Conservation (phyloP, 2,888 invertebrate genomes). For the Drosophila paramelanica region DNA sequence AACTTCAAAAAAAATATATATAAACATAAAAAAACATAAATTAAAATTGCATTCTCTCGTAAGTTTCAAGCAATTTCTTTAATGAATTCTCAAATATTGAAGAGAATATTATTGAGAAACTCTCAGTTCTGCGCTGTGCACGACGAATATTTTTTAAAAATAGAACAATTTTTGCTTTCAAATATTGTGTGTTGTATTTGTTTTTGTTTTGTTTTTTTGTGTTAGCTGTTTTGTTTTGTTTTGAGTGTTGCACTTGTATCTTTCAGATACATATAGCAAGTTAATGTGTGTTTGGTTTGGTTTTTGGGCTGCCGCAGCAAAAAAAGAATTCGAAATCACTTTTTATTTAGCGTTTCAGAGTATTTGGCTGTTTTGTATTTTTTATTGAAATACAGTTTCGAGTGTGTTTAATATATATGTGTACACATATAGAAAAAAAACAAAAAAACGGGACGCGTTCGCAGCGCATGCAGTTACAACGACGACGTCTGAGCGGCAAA, state of each 20-base stretch:
- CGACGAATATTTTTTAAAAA: constrained; percentile 50
- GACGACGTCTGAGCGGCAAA: constrained; percentile 78
- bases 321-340: constrained; percentile 4
- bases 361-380: background rate
- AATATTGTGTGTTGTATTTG: constrained; percentile 31
- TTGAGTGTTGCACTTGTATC: constrained; percentile 57
- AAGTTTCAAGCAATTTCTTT: constrained; percentile 36
- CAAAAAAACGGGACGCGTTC: constrained; percentile 51
- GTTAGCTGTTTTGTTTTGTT: constrained; percentile 11
- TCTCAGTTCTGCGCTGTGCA: constrained; percentile 35
- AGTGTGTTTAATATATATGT: constrained; percentile 1
- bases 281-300: constrained; percentile 5
- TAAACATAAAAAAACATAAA: constrained; percentile 1
- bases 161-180: constrained; percentile 58
- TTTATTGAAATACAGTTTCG: constrained; percentile 22
- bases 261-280: constrained; percentile 29
- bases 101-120: too few relatives aligned
- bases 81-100: constrained; percentile 51
- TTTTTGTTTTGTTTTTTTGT: constrained; percentile 9
- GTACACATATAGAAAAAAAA: constrained; percentile 4
- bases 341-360: constrained; percentile 14
- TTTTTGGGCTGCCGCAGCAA: constrained; percentile 11
- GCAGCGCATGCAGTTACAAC: constrained; percentile 77
- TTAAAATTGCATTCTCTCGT: constrained; percentile 40
- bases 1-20: background rate